Percentiles rank a stretch among this genome's conserved stretches.
Conservation (phyloP, 2,888 invertebrate genomes). For the Ditylenchus weischeri region DNA sequence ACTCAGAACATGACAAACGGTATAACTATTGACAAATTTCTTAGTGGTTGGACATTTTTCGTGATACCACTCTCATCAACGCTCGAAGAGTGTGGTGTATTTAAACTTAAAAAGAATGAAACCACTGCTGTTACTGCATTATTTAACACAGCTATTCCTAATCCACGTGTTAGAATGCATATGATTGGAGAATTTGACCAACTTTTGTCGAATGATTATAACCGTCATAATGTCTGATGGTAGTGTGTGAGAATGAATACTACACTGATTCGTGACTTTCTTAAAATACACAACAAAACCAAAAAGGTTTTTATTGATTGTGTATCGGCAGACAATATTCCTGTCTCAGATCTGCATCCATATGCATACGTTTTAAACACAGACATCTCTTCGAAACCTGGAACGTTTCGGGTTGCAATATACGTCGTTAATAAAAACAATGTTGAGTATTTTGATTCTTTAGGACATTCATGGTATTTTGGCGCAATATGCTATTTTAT, state of each 20-base stretch:
- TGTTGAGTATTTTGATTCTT: no score
- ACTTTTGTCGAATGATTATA: constrained; percentile 23
- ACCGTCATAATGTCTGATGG: constrained; percentile 19
- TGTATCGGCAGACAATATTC: no score
- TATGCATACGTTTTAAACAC: no score
- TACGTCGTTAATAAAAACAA: no score
- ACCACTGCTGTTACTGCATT: constrained; percentile 13
- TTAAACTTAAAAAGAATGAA: constrained; percentile 24
- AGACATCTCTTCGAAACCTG: no score
- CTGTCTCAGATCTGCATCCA: no score
- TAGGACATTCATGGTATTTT: no score
- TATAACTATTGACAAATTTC: not conserved
- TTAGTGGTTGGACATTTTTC: constrained; percentile 19
- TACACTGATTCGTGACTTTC: no score
- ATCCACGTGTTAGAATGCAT: constrained; percentile 18
- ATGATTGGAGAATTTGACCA: constrained; percentile 29
- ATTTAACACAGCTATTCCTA: constrained; percentile 4
- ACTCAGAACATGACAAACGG: not conserved
- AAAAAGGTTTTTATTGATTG: no score
- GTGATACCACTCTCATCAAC: constrained; percentile 23
- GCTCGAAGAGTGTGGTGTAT: constrained; percentile 22
- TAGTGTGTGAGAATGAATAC: not conserved
- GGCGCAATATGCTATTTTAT: no score
- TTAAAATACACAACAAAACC: no score
- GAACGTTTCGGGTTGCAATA: no score